These are phyloP conservation scores for Drosophila ficusphila DNA, from an alignment of 1,140 invertebrate genomes.

Conservation along the genomic window DNA sequence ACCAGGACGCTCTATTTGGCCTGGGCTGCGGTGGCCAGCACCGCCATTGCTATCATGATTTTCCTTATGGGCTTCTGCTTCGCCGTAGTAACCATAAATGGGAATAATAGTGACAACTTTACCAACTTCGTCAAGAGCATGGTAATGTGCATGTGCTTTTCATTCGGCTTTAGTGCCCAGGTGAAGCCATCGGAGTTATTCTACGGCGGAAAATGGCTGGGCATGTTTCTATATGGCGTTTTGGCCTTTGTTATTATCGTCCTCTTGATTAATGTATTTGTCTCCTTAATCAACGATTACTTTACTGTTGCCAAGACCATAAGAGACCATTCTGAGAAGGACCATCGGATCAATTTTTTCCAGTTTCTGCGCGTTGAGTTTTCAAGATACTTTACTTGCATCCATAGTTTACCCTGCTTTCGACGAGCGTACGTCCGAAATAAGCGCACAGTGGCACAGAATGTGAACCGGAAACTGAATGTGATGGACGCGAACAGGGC, in stretches of 20 bases:
- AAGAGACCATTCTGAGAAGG: constrained; percentile 4
- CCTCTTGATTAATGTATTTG: constrained; percentile 57
- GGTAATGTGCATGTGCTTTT: constrained; percentile 48
- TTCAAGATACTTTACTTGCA: neutral
- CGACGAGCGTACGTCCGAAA: constrained; percentile 27
- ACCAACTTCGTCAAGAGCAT: constrained; percentile 38
- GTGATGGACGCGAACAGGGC: neutral
- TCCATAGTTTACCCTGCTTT: constrained; percentile 16
- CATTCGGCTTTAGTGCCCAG: constrained; percentile 57
- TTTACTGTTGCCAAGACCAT: constrained; percentile 45
- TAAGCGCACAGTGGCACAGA: constrained; percentile 35
- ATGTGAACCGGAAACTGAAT: neutral
- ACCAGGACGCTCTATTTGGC: constrained; percentile 46
- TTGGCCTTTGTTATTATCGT: constrained; percentile 56
- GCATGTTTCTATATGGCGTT: constrained; percentile 43
- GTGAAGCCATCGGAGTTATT: constrained; percentile 47
- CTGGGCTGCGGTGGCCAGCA: constrained; percentile 33
- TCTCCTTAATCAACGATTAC: constrained; percentile 58
- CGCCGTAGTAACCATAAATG: constrained; percentile 55
- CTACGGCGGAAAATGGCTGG: constrained; percentile 44
- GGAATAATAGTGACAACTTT: constrained; percentile 50
- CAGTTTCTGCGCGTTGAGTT: constrained; percentile 60
- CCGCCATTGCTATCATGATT: constrained; percentile 45
- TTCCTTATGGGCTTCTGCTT: constrained; percentile 54
- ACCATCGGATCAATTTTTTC: constrained; percentile 36